phyloP scores from a whole-genome alignment of 1,140 invertebrate species.

The Polyergus mexicanus region DNA sequence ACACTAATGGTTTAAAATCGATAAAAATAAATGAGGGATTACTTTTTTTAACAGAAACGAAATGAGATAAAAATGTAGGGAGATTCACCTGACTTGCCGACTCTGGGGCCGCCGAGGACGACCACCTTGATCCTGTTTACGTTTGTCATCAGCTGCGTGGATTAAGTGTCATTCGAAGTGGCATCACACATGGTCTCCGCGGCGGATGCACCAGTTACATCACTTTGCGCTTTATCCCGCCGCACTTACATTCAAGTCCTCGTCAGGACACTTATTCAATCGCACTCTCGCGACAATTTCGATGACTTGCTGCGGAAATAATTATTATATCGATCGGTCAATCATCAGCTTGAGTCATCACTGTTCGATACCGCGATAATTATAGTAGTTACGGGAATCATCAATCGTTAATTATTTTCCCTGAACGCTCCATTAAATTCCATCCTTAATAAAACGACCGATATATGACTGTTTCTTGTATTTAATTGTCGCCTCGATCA shows the following conservation, averaged over 20 bases:
- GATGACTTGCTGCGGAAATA: slow-evolving; percentile 4
- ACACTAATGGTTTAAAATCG: neutral
- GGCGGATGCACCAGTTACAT: slow-evolving; percentile 52
- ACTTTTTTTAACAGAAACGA: neutral
- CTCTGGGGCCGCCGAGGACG: slow-evolving; percentile 89
- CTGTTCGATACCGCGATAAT: neutral
- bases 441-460: neutral
- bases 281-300: slow-evolving; percentile 34
- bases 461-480: neutral
- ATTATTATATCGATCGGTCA: slow-evolving; percentile 8
- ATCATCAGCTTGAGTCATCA: slow-evolving; percentile 5
- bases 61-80: neutral
- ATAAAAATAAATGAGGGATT: neutral
- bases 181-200: slow-evolving; percentile 66
- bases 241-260: slow-evolving; percentile 16
- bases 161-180: slow-evolving; percentile 71
- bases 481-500: neutral
- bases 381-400: neutral
- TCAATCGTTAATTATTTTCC: slow-evolving; percentile 15
- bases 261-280: slow-evolving; percentile 68
- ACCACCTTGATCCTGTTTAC: slow-evolving; percentile 91
- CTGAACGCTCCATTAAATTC: neutral
- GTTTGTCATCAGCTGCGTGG: slow-evolving; percentile 87
- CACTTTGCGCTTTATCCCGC: slow-evolving; percentile 65
- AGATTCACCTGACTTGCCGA: slow-evolving; percentile 88